Evolutionary conservation across 1,140 invertebrate genomes (phyloP), one percentile per base, ranked within the genome.

Genomic region (Oreohelix idahoensis): DNA sequence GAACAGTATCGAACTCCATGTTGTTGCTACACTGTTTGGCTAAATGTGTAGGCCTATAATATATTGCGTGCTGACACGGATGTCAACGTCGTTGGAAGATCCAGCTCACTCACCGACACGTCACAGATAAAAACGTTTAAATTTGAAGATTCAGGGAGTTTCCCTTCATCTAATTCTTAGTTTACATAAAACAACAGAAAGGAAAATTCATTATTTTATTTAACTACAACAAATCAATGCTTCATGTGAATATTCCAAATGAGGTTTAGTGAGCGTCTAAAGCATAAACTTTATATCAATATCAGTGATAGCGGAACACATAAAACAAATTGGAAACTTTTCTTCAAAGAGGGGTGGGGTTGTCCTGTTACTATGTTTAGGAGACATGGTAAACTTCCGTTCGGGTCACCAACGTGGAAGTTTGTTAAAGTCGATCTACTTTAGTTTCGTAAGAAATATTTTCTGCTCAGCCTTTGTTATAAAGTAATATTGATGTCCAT

Each of bases 1-100:
- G 73, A 35, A 66, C 63, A 29, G 38, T 71, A 15, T 51, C 79
- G 26, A 71, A 80, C 38, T 80, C 79, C 79, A 80, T 80, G 36
- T 71, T 80, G 38, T 10, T n/a, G 20, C 26, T n/a, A 71, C 29
- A 0, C 1, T 42, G 26, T 38, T 66, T 63, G 51, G 23, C 4
- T 26, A 32, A n/a, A 20, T 66, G 23, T 66, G 32, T 29, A n/a
- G 26, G 8, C 26, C 32, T 11, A 69, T 11, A 11, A 69, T 69
- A 69, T 29, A 8, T 71, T 35, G 32, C 32, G 5, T 11, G n/a
- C 38, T 73, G 11, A 29, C n/a, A 23, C 36, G 13, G 11, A 11
- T 1, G 23, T 42, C 10, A 17, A 69, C 11, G 23, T 79, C 39
- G 58, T 63, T 1, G 4, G 1, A 36, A 39, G 0, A 29, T 79